Base-by-base conservation (phyloP, 2,888 invertebrate genomes). In the Drosophila picticornis region DNA sequence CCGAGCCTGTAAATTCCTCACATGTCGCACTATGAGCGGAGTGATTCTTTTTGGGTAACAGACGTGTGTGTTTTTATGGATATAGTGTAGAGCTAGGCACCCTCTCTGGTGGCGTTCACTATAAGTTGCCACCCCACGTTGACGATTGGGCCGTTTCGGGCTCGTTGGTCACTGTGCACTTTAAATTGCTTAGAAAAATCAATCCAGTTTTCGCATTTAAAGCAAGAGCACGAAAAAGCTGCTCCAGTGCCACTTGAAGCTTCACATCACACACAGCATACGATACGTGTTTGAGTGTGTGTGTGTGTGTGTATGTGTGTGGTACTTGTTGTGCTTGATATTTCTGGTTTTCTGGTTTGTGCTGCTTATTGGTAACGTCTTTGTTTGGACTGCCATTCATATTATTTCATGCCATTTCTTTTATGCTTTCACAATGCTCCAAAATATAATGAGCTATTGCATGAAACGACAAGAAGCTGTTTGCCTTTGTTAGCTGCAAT, bases 111-210 rank as follows among this genome's bases (percentile, higher is more conserved):
- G 10, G 19, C 13, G 16, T 36, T 13, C 2, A 38, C 50, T 46
- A 60, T 46, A 51, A 38, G 68, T 60, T 55, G n/a, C 46, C 27
- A 11, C 48, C 16, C 22, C 25, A 10, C 6, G 56, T 13, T 50
- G 13, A 7, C 22, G 9, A 16, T 9, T 46, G 46, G 40, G 5
- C 11, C 27, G 43, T 10, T n/a, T 29, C 38, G 68, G 50, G n/a
- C 16, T 32, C 40, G 31, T 38, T 63, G 55, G 34, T 55, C 60
- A 66, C 66, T 73, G 58, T 80, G 72, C 85, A 90, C 88, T 88
- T 90, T 85, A 88, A 90, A 90, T 86, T 86, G 90, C 88, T 90
- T 83, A 88, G 90, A 85, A 85, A 86, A 90, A 86, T 90, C 88
- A 90, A 90, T 90, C 86, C 85, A 88, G 81, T 81, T 90, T 87